phyloP scores from a whole-genome alignment of 2,888 invertebrate genomes.

The Sinopyrophorus schimmeli region DNA sequence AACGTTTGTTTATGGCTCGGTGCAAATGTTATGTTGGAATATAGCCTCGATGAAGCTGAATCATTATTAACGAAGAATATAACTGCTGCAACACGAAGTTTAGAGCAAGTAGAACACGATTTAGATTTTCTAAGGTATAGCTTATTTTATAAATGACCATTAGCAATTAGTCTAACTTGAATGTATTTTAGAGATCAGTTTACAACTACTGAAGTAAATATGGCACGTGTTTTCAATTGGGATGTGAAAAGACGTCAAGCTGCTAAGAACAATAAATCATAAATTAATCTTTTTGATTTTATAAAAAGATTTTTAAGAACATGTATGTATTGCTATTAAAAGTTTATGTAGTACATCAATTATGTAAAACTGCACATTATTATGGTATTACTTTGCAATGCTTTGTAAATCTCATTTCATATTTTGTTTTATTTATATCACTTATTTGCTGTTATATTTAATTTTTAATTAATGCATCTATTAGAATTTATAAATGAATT shows the following conservation, averaged over 20 bases:
- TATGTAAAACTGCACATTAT: no score
- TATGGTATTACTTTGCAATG: no score
- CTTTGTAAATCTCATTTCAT: no score
- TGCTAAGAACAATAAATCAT: conserved; percentile 56
- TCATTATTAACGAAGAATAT: conserved; percentile 81
- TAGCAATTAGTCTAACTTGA: background rate
- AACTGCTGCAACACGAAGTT: conserved; percentile 79
- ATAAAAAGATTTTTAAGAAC: background rate
- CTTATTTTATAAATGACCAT: background rate
- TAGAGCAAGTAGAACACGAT: conserved; percentile 86
- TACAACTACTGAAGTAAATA: conserved; percentile 98
- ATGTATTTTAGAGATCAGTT: conserved; percentile 80
- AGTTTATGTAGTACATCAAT: background rate
- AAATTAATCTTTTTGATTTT: background rate
- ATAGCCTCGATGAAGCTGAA: conserved; percentile 88
- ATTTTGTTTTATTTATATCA: no score
- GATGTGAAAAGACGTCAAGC: conserved; percentile 91
- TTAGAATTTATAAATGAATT: no score
- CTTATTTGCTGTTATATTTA: no score
- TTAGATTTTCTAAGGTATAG: conserved; percentile 83
- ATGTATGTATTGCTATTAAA: no score
- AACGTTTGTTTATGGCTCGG: conserved; percentile 84
- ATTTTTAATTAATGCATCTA: no score
- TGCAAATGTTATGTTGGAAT: conserved; percentile 97
- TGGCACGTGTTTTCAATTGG: conserved; percentile 98